These are phyloP conservation scores for Thecophora atra DNA, from an alignment of 2,888 invertebrate species.

Conservation along the genomic window DNA sequence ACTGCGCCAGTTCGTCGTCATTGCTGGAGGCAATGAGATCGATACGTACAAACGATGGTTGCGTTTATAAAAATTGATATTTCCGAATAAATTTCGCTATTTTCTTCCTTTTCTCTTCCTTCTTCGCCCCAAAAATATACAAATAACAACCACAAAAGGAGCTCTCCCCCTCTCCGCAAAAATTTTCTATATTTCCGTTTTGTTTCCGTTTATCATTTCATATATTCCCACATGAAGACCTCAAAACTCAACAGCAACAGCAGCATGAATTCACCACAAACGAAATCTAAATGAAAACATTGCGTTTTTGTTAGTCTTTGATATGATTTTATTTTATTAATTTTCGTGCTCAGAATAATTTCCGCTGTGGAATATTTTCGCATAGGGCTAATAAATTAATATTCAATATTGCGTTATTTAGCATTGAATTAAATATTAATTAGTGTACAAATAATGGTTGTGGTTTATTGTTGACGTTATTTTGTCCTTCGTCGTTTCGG, in stretches of 20 bases:
- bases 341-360: slow-evolving; percentile 3
- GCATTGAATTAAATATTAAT: neutral
- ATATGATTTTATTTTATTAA: neutral
- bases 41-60: neutral
- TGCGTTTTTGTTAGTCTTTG: neutral
- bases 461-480: slow-evolving; percentile 4
- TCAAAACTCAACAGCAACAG: neutral
- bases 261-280: neutral
- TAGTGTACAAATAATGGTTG: neutral
- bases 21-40: slow-evolving; percentile 2
- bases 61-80: no score
- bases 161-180: no score
- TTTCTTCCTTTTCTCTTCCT: no score
- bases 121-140: no score
- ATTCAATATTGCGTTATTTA: slow-evolving; percentile 1
- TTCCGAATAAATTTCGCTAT: no score
- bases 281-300: neutral
- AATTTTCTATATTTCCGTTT: neutral
- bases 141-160: no score
- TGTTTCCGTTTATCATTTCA: neutral
- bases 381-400: neutral
- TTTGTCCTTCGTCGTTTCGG: no score
- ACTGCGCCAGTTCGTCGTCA: neutral
- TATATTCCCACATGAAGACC: neutral
- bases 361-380: neutral